A percentile compares a stretch with the other conserved stretches of the same genome.
These are phyloP conservation scores for Caenorhabditis brenneri DNA, from an alignment of 1,140 invertebrate genomes.

Conservation along the genomic window DNA sequence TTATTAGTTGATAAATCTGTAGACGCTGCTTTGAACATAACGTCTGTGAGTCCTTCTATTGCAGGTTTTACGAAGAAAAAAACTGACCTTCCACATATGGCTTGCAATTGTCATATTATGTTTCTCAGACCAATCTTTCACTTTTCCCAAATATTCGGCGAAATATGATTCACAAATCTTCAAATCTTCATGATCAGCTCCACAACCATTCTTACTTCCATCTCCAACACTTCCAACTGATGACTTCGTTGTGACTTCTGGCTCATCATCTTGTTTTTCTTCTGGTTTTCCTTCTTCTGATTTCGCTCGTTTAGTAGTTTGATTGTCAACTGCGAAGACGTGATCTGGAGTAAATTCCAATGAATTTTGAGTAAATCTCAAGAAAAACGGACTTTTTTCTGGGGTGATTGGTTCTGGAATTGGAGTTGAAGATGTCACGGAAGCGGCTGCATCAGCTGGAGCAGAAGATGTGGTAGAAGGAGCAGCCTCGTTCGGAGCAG, in stretches of 20 bases:
- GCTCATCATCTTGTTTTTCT: neutral
- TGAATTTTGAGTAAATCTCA: constrained; percentile 31
- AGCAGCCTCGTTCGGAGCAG: neutral
- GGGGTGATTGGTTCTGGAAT: neutral
- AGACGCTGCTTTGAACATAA: no score
- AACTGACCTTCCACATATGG: constrained; percentile 29
- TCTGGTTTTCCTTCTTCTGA: neutral
- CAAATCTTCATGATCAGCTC: constrained; percentile 12
- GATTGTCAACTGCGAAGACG: constrained; percentile 3
- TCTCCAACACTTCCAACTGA: neutral
- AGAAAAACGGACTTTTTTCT: constrained; percentile 39
- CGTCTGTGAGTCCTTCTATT: no score
- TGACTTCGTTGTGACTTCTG: neutral
- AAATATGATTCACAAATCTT: constrained; percentile 22
- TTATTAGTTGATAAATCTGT: no score
- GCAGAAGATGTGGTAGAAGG: neutral
- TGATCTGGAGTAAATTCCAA: constrained; percentile 41
- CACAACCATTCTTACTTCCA: constrained; percentile 7
- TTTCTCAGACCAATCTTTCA: constrained; percentile 10
- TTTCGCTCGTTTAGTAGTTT: neutral
- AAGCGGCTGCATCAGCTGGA: neutral
- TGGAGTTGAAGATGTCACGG: neutral
- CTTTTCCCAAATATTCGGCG: constrained; percentile 34
- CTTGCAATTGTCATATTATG: constrained; percentile 13
- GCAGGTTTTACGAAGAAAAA: no score